These are phyloP conservation scores for Calephelis perditalis DNA, from an alignment of 2,888 invertebrate species.

Conservation along the genomic window DNA sequence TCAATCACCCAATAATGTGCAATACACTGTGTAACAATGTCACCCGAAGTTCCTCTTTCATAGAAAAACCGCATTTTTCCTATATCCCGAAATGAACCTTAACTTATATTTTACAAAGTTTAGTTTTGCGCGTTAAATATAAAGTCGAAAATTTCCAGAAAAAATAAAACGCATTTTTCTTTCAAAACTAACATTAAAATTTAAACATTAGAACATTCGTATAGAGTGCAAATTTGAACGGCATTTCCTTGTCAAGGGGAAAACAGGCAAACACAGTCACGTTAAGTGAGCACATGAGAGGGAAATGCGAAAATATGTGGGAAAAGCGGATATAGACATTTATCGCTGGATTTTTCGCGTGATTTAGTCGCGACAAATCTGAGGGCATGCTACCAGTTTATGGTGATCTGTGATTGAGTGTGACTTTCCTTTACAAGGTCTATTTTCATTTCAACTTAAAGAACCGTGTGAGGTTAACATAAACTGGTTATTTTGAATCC, in stretches of 20 bases:
- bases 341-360: slow-evolving; percentile 75
- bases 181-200: slow-evolving; percentile 22
- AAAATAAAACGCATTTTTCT: slow-evolving; percentile 57
- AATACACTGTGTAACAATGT: slow-evolving; percentile 76
- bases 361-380: slow-evolving; percentile 74
- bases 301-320: slow-evolving; percentile 76
- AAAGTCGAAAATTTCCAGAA: slow-evolving; percentile 32
- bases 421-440: slow-evolving; percentile 20
- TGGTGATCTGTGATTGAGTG: slow-evolving; percentile 35
- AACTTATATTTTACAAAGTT: neutral
- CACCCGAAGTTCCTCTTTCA: slow-evolving; percentile 52
- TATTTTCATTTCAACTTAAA: slow-evolving; percentile 19
- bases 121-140: neutral
- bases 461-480: slow-evolving; percentile 33
- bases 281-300: slow-evolving; percentile 78
- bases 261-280: slow-evolving; percentile 73
- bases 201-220: rapidly evolving
- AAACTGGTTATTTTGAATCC: slow-evolving; percentile 47
- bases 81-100: slow-evolving; percentile 32
- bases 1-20: slow-evolving; percentile 78
- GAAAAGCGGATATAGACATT: slow-evolving; percentile 78
- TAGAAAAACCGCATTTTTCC: slow-evolving; percentile 32
- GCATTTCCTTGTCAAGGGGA: slow-evolving; percentile 40
- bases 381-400: slow-evolving; percentile 53
- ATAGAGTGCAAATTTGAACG: slow-evolving; percentile 35